These are phyloP conservation scores for Cyphomyrmex costatus DNA, from an alignment of 1,140 invertebrate genomes.

Conservation along the genomic window DNA sequence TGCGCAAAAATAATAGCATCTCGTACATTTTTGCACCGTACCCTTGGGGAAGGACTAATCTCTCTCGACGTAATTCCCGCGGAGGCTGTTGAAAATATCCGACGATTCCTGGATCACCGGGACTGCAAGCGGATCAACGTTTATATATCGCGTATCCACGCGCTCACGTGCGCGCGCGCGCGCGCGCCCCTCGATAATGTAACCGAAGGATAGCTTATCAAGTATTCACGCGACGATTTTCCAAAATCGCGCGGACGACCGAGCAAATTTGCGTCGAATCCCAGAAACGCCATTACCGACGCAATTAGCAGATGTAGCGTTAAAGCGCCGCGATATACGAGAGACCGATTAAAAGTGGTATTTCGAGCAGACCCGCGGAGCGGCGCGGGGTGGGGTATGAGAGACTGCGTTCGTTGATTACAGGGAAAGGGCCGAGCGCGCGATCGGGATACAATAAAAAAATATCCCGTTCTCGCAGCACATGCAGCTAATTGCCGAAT, in stretches of 20 bases:
- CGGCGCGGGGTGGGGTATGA: neutral
- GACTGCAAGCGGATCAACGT: slow-evolving; percentile 45
- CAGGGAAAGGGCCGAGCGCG: slow-evolving; percentile 31
- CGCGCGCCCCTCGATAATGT: slow-evolving; percentile 40
- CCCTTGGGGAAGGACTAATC: slow-evolving; percentile 42
- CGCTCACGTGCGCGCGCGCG: neutral
- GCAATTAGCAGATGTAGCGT: slow-evolving; percentile 63
- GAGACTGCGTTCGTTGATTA: slow-evolving; percentile 43
- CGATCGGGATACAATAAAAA: slow-evolving; percentile 24
- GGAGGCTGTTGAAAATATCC: slow-evolving; percentile 42
- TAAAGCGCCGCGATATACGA: slow-evolving; percentile 59
- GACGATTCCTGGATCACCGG: slow-evolving; percentile 32
- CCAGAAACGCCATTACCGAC: slow-evolving; percentile 61
- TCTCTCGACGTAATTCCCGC: slow-evolving; percentile 37
- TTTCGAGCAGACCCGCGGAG: slow-evolving; percentile 14
- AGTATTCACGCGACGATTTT: slow-evolving; percentile 65
- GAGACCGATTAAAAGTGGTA: slow-evolving; percentile 59
- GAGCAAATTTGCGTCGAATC: slow-evolving; percentile 62
- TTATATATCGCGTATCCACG: slow-evolving; percentile 38
- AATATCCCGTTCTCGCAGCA: slow-evolving; percentile 33
- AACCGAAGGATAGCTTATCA: slow-evolving; percentile 55
- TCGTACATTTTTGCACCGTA: neutral
- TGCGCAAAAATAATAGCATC: slow-evolving; percentile 43
- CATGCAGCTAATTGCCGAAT: slow-evolving; percentile 52
- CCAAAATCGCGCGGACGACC: slow-evolving; percentile 59